Evolutionary conservation across 1,140 invertebrate species (phyloP).

Genomic region (Diuraphis noxia): DNA sequence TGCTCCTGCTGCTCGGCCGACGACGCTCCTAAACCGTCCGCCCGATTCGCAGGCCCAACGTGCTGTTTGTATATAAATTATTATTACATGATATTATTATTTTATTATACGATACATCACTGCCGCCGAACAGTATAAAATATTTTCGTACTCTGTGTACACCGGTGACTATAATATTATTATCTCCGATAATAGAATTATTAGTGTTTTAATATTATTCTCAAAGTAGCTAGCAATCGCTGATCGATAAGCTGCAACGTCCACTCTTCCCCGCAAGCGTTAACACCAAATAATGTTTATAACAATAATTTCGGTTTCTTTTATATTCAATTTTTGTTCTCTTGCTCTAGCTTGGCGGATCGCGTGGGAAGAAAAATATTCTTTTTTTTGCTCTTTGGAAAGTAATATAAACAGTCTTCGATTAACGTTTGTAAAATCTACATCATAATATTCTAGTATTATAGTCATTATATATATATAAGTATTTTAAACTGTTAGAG

Average conservation of each 20-base stretch:
- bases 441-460: not conserved
- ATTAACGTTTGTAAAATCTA: not conserved
- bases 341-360: not conserved
- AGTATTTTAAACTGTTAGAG: not conserved
- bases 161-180: too few relatives aligned
- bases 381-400: not conserved
- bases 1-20: not conserved
- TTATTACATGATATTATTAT: not conserved
- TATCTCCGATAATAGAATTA: not conserved
- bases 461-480: not conserved
- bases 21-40: not conserved
- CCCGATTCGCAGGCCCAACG: not conserved
- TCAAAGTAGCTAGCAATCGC: not conserved
- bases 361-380: not conserved
- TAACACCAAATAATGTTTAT: not conserved
- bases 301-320: not conserved
- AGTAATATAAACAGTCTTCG: not conserved
- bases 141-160: not conserved
- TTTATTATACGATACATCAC: too few relatives aligned
- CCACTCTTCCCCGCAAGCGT: too few relatives aligned
- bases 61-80: not conserved
- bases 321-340: not conserved
- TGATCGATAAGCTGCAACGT: not conserved
- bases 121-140: not conserved
- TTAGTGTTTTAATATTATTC: too few relatives aligned